Base-by-base conservation (phyloP, 2,888 invertebrate species). In the Synanthedon andrenaeformis region DNA sequence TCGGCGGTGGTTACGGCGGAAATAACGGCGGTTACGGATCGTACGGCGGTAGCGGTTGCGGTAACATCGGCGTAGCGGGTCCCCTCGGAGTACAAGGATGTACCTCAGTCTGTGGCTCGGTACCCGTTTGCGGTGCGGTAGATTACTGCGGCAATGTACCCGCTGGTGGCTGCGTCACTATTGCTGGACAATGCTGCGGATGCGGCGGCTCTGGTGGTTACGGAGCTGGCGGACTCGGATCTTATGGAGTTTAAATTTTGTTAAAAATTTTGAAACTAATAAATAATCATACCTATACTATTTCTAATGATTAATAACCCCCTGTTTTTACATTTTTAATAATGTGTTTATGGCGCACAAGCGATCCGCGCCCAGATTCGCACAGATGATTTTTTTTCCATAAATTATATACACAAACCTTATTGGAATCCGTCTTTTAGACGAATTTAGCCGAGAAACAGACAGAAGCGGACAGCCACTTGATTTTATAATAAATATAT, bases 51-150 rank as follows among this genome's bases (percentile, higher is more conserved):
- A n/a, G 8, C 14, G 45, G 45, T 13, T 14, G 14, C n/a, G 45
- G 45, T 12, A 45, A 45, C 45, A 45, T 45, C 45, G 45, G 45
- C 45, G 45, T 45, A n/a, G n/a, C 13, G 5, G 45, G 45, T n/a
- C 45, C 45, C 45, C 45, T 45, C 13, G 12, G 13, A 3, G 45
- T 45, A 2, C 13, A 14, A 45, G 73, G 72, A 23, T 55, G 57
- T 53, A 67, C 71, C 28, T 52, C 57, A n/a, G 62, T 74, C 41
- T 59, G 60, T 42, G 72, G 72, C 41, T 62, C 63, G 42, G 66
- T 72, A 12, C 72, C 71, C 6, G 65, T 72, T 35, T 52, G 64
- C 41, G 71, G 71, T 49, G 62, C 62, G 19, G 69, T 74, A 2
- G 51, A 58, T 35, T 70, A 68, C 57, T 54, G 57, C 6, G 74